These are phyloP conservation scores for Mus spretus DNA, from an alignment of 2,797 vertebrate species.

Conservation along the genomic window DNA sequence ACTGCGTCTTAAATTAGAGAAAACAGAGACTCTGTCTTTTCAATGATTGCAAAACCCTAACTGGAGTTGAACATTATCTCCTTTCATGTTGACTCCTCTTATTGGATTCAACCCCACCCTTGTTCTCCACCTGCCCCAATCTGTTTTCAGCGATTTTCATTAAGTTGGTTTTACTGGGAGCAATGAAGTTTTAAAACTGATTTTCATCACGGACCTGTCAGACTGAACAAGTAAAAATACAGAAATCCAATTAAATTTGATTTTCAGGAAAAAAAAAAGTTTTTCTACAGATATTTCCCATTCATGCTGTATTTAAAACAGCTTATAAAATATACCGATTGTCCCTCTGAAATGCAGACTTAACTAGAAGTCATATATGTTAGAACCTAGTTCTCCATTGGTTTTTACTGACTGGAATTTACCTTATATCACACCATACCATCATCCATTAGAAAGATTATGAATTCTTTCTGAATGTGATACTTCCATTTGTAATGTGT, in stretches of 20 bases:
- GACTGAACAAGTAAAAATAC: not conserved
- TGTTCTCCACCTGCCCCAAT: not conserved
- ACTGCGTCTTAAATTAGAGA: constrained; percentile 30
- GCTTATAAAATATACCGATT: not conserved
- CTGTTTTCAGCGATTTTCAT: not conserved
- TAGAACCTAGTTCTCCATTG: not conserved
- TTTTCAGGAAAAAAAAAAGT: not conserved
- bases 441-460: not conserved
- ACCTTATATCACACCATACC: not conserved
- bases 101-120: not conserved
- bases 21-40: not conserved
- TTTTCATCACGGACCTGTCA: not conserved
- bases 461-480: not conserved
- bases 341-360: constrained; percentile 20
- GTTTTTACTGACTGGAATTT: constrained; percentile 15
- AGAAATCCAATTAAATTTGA: constrained; percentile 25
- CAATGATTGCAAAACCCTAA: not conserved
- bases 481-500: not conserved
- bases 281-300: not conserved
- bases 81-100: not conserved
- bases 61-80: not conserved
- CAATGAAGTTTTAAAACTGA: not conserved
- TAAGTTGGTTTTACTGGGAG: not conserved
- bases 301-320: not conserved
- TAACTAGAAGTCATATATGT: not conserved